A percentile compares a stretch with the other conserved stretches of the same genome.
Conservation (phyloP, 2,888 invertebrate genomes). For the Melieria crassipennis region DNA sequence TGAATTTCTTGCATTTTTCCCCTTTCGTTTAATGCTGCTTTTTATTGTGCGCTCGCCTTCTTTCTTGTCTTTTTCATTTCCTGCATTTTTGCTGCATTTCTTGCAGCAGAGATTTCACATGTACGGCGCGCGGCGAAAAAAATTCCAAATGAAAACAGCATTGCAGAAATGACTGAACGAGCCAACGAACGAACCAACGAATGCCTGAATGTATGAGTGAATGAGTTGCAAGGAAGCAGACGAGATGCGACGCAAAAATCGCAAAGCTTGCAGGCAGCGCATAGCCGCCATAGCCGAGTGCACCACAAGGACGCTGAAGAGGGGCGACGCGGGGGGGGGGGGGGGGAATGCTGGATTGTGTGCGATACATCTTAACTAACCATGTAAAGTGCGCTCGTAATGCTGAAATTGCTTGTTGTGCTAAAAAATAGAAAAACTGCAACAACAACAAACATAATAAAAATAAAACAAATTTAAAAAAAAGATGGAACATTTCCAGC, state of each 20-base stretch:
- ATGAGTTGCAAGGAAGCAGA: neutral
- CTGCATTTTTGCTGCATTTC: neutral
- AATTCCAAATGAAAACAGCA: constrained; percentile 9
- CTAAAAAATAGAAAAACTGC: neutral
- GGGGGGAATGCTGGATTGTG: no score
- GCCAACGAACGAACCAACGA: constrained; percentile 15
- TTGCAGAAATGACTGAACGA: constrained; percentile 15
- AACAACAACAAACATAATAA: neutral
- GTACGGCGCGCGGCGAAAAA: constrained; percentile 13
- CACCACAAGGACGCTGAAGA: no score
- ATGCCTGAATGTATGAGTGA: constrained; percentile 19
- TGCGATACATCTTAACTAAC: neutral
- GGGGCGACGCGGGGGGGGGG: no score
- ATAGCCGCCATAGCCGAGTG: no score
- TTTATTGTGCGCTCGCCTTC: neutral
- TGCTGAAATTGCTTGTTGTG: neutral
- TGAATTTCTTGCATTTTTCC: constrained; percentile 28
- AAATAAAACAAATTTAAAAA: neutral
- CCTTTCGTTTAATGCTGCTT: constrained; percentile 5
- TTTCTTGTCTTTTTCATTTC: constrained; percentile 5
- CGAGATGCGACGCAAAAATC: neutral
- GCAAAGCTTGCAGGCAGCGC: no score
- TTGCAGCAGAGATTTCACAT: neutral
- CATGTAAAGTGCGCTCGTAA: neutral
- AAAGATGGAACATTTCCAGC: neutral